Evolutionary conservation across 2,797 vertebrate species (phyloP).

Genomic region (Phyllotis vaccarum): DNA sequence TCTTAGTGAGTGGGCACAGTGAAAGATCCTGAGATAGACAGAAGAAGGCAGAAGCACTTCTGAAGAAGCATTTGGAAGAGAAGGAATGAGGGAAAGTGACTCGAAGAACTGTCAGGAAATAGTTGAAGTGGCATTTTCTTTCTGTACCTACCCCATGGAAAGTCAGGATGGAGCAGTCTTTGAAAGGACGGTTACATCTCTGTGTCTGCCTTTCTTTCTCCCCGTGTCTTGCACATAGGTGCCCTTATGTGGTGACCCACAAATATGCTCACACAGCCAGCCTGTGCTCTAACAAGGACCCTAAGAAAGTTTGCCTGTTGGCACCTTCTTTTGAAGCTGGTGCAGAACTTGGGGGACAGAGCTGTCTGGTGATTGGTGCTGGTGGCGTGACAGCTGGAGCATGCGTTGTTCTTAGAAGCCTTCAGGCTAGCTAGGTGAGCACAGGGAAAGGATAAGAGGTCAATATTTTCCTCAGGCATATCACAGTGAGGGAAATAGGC

Average conservation of each 20-base stretch:
- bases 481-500: background rate
- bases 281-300: background rate
- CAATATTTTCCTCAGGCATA: background rate
- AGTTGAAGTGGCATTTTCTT: background rate
- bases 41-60: constrained; percentile 49
- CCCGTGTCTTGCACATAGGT: constrained; percentile 6
- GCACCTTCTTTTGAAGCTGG: constrained; percentile 1
- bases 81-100: constrained; percentile 40
- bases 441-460: constrained; percentile 1
- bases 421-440: background rate
- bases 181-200: background rate
- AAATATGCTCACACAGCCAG: background rate
- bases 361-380: background rate
- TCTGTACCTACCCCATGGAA: background rate
- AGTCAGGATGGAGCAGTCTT: background rate
- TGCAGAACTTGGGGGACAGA: background rate
- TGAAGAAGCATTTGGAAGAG: constrained; percentile 56
- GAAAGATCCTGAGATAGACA: constrained; percentile 65
- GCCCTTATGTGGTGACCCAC: background rate
- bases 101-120: constrained; percentile 17
- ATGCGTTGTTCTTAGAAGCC: background rate
- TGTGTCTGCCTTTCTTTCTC: background rate
- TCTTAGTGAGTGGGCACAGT: constrained; percentile 72
- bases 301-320: background rate
- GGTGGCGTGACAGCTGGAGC: background rate